phyloP scores from a whole-genome alignment of 2,888 invertebrate genomes.

The Cremastobaeus sp. region DNA sequence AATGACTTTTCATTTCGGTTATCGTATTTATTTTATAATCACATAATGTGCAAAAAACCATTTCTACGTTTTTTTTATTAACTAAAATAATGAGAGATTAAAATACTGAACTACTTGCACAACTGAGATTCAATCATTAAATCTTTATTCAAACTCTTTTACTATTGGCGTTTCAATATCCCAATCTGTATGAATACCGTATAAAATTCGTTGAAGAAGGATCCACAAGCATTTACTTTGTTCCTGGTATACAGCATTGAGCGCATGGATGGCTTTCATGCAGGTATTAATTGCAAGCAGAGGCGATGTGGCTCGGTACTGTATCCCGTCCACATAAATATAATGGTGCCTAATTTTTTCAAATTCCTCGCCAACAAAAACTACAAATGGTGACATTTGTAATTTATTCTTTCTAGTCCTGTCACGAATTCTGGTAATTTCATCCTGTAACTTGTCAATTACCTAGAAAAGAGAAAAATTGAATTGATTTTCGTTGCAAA shows the following conservation, averaged over 20 bases:
- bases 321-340: slow-evolving; percentile 17
- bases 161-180: background rate
- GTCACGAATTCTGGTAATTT: background rate
- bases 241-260: slow-evolving; percentile 13
- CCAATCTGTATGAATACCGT: slow-evolving; percentile 1
- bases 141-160: background rate
- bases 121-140: background rate
- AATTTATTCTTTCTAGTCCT: background rate
- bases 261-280: slow-evolving; percentile 19
- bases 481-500: too few species aligned
- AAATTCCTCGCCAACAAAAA: slow-evolving; percentile 2
- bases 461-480: too few species aligned
- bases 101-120: too few species aligned
- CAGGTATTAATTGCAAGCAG: slow-evolving; percentile 7
- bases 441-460: background rate
- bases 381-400: slow-evolving; percentile 16
- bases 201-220: background rate
- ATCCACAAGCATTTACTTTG: slow-evolving; percentile 15
- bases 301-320: slow-evolving; percentile 12
- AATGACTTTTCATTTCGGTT: too few species aligned
- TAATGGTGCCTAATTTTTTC: slow-evolving; percentile 7
- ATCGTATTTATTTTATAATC: too few species aligned
- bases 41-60: too few species aligned
- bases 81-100: too few species aligned
- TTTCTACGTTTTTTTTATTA: too few species aligned